Percentiles rank a stretch among this genome's conserved stretches.
These are phyloP conservation scores for Drosophila lutescens DNA, from an alignment of 2,888 invertebrate species.

Conservation along the genomic window DNA sequence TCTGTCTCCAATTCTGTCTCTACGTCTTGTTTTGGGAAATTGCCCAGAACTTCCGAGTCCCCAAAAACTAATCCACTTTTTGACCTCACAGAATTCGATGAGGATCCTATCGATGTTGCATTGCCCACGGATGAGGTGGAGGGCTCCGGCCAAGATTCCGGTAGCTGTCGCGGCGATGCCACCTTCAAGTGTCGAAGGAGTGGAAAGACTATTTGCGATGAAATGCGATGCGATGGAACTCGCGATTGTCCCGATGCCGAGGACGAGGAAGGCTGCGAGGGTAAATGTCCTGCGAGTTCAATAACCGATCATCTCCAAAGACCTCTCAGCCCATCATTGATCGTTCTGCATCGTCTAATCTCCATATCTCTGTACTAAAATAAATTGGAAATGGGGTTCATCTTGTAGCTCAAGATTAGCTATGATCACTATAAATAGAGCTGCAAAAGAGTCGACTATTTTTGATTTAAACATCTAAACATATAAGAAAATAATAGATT, in stretches of 20 bases:
- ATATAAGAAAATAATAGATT: no score
- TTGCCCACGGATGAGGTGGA: constrained; percentile 29
- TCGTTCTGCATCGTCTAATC: not conserved
- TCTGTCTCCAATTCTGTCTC: constrained; percentile 2
- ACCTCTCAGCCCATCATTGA: not conserved
- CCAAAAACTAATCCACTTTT: constrained; percentile 18
- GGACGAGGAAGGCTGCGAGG: constrained; percentile 80
- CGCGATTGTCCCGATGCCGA: constrained; percentile 82
- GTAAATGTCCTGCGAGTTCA: constrained; percentile 34
- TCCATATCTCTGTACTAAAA: not conserved
- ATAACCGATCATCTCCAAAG: not conserved
- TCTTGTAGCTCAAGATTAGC: not conserved
- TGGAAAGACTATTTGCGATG: constrained; percentile 77
- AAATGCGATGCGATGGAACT: constrained; percentile 78
- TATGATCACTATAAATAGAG: not conserved
- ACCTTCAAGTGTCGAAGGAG: constrained; percentile 72
- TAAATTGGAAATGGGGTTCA: not conserved
- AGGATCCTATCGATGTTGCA: not conserved
- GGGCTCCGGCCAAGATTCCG: constrained; percentile 51
- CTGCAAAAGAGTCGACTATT: not conserved
- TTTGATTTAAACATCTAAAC: not conserved
- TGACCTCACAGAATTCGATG: constrained; percentile 16
- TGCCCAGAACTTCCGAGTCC: not conserved
- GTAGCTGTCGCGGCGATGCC: constrained; percentile 81
- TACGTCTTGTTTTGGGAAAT: not conserved